A percentile compares a stretch with the other conserved stretches of the same genome.
These are phyloP conservation scores for Nebria salina DNA, from an alignment of 2,888 invertebrate genomes.

Conservation along the genomic window DNA sequence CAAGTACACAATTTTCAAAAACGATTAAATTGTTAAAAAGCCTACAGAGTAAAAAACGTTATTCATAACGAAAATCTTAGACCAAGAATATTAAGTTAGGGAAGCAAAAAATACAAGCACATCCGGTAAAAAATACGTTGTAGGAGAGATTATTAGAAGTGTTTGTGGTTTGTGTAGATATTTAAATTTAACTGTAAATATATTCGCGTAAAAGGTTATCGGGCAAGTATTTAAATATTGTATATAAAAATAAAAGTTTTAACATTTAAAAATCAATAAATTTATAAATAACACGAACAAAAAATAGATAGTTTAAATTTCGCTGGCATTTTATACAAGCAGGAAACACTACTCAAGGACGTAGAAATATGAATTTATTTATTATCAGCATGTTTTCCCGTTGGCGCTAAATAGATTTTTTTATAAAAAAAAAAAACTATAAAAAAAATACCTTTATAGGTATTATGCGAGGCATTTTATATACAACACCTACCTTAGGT, in stretches of 20 bases:
- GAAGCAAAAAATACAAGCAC: background rate
- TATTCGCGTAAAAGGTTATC: background rate
- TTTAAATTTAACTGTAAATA: background rate
- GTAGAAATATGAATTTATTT: background rate
- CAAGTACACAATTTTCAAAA: background rate
- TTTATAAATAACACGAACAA: background rate
- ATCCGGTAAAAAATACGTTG: background rate
- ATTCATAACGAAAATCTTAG: too few relatives aligned
- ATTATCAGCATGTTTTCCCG: background rate
- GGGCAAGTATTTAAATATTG: background rate
- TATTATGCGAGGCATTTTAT: background rate
- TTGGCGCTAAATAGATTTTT: too few relatives aligned
- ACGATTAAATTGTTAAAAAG: background rate
- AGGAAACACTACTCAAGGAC: background rate
- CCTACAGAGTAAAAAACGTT: too few relatives aligned
- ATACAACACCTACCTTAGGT: background rate
- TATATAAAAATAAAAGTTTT: too few relatives aligned
- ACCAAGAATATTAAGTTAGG: too few relatives aligned
- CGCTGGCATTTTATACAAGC: background rate
- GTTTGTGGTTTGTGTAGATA: too few relatives aligned
- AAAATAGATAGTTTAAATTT: background rate
- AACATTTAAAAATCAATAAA: background rate
- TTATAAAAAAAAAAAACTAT: too few relatives aligned
- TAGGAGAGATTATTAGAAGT: too few relatives aligned
- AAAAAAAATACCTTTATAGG: too few relatives aligned